Conservation (phyloP, 92 coral and sea anemone species). For the Phenganax marumi region DNA sequence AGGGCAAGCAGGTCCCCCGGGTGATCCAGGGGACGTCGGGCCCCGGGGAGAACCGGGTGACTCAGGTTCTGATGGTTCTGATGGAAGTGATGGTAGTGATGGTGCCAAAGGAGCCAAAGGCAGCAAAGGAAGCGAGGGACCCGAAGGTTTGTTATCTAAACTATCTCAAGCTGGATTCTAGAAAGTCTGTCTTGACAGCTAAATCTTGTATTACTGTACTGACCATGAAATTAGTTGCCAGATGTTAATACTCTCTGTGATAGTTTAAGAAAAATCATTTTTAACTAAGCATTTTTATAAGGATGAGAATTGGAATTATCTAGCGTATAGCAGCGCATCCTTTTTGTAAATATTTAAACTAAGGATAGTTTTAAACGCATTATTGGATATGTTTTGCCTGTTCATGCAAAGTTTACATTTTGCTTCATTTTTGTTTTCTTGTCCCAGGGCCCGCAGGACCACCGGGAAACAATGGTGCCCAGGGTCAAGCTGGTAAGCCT, state of each 20-base stretch:
- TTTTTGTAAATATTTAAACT: too few relatives aligned
- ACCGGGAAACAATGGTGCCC: slow-evolving; percentile 2
- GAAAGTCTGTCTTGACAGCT: neutral
- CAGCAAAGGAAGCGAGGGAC: neutral
- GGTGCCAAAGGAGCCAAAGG: neutral
- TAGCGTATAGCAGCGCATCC: too few relatives aligned
- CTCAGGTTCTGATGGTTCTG: slow-evolving; percentile 4
- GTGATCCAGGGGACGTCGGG: slow-evolving; percentile 12
- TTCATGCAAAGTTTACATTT: neutral
- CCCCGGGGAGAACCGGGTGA: slow-evolving; percentile 1
- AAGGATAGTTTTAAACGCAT: neutral
- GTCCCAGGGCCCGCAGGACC: slow-evolving; percentile 5
- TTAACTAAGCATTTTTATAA: too few relatives aligned
- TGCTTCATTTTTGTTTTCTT: neutral
- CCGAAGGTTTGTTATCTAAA: neutral
- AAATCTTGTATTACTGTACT: too few relatives aligned
- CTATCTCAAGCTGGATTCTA: too few relatives aligned
- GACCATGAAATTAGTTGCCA: too few relatives aligned
- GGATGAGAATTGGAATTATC: too few relatives aligned
- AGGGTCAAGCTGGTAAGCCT: slow-evolving; percentile 20
- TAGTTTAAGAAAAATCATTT: too few relatives aligned
- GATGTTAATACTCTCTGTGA: too few relatives aligned
- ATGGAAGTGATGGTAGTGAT: slow-evolving; percentile 17
- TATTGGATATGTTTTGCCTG: neutral
- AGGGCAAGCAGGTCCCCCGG: neutral